Percentiles rank a stretch among this genome's conserved stretches.
These are phyloP conservation scores for Megatriorchis doriae DNA, from an alignment of 2,113 vertebrate species.

Conservation along the genomic window DNA sequence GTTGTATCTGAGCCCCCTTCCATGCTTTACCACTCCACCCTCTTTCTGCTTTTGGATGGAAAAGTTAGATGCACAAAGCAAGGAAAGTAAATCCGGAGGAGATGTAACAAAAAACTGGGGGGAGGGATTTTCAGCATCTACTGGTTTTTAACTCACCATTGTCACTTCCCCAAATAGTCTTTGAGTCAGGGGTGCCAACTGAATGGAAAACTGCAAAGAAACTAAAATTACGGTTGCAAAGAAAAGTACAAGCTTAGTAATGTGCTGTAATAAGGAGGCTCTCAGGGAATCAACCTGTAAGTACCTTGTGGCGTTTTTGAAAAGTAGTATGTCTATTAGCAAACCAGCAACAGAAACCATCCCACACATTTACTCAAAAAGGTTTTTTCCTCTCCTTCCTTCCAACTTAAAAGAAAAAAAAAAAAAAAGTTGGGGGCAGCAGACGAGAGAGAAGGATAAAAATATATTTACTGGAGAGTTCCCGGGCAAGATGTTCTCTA, in stretches of 20 bases:
- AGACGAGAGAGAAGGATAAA: neutral
- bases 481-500: neutral
- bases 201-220: neutral
- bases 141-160: neutral
- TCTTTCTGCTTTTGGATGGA: neutral
- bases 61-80: neutral
- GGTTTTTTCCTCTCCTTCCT: neutral
- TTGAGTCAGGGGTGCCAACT: neutral
- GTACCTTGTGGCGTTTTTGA: neutral
- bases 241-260: neutral
- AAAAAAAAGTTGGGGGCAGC: too few relatives aligned
- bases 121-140: neutral
- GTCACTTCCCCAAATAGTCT: neutral
- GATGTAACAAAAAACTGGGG: neutral
- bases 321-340: neutral
- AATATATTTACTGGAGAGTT: neutral
- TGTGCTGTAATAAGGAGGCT: neutral
- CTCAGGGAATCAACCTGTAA: neutral
- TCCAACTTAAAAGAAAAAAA: neutral
- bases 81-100: neutral
- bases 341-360: neutral
- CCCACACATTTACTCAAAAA: neutral
- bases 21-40: neutral
- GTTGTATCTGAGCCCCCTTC: neutral
- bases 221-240: neutral